Evolutionary conservation across 2,888 invertebrate species (phyloP).

Genomic region (Heteromurus nitidus): DNA sequence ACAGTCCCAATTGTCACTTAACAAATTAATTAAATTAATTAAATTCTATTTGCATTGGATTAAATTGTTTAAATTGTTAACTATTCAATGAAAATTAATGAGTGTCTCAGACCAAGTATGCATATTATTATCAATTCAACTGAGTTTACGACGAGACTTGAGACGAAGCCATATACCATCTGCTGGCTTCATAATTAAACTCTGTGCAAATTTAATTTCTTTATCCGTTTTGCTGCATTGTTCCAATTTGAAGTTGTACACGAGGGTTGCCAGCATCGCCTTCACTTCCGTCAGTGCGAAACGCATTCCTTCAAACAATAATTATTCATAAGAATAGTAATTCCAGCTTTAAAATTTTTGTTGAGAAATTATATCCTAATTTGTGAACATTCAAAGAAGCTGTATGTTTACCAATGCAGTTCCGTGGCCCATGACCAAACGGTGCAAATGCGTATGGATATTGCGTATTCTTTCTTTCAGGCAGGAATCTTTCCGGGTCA

Average conservation of each 20-base stretch:
- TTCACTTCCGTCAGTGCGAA: slow-evolving; percentile 79
- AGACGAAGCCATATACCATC: background rate
- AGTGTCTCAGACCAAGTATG: too few species aligned
- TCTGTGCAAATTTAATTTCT: slow-evolving; percentile 73
- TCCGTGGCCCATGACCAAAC: slow-evolving; percentile 47
- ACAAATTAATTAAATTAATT: too few species aligned
- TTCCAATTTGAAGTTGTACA: slow-evolving; percentile 77
- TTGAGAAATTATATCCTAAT: background rate
- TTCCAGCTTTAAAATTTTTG: background rate
- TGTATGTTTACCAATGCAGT: slow-evolving; percentile 11
- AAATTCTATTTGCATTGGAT: too few species aligned
- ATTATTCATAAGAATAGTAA: background rate
- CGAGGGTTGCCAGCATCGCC: slow-evolving; percentile 77
- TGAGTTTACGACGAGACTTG: background rate
- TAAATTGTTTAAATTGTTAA: too few species aligned
- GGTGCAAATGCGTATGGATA: slow-evolving; percentile 78
- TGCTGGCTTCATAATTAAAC: background rate
- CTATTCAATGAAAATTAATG: too few species aligned
- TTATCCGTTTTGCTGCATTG: slow-evolving; percentile 76
- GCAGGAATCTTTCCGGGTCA: slow-evolving; percentile 80
- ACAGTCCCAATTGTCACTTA: too few species aligned
- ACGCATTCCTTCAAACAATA: slow-evolving; percentile 75
- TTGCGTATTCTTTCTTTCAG: slow-evolving; percentile 79
- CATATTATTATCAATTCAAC: too few species aligned
- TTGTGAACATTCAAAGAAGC: background rate